Percentiles rank a stretch among this genome's conserved stretches.
phyloP scores from a whole-genome alignment of 2,888 invertebrate species.

The Halictus ligatus region DNA sequence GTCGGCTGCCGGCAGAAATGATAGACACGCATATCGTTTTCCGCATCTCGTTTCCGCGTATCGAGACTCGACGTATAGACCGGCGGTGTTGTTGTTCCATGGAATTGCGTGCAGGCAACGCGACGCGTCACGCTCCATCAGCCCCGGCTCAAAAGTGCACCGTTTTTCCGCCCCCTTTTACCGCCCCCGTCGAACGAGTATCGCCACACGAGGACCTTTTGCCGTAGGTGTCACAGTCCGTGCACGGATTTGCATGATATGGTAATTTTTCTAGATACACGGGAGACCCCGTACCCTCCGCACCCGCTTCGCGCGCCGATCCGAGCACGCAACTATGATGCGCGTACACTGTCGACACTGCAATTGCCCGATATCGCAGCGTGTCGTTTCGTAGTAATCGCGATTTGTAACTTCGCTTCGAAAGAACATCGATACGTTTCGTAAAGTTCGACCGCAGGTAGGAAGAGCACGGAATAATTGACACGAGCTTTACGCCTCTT shows the following conservation, averaged over 20 bases:
- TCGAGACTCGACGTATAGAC: constrained; percentile 36
- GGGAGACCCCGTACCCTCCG: background rate
- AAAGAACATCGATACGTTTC: too few species aligned
- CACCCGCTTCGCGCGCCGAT: background rate
- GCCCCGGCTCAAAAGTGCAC: constrained; percentile 35
- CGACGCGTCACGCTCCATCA: constrained; percentile 43
- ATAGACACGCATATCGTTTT: constrained; percentile 34
- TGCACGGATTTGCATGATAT: constrained; percentile 73
- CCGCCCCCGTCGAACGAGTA: constrained; percentile 20
- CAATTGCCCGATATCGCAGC: constrained; percentile 51
- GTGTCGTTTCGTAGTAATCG: constrained; percentile 46
- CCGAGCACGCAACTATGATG: constrained; percentile 2
- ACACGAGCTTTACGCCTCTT: background rate
- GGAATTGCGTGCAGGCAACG: constrained; percentile 45
- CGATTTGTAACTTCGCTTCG: constrained; percentile 16
- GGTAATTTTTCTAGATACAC: constrained; percentile 74
- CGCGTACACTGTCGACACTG: constrained; percentile 7
- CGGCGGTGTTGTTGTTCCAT: constrained; percentile 31
- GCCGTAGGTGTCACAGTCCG: constrained; percentile 56
- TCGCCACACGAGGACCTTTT: constrained; percentile 35
- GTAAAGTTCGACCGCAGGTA: too few species aligned
- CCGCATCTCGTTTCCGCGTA: constrained; percentile 50
- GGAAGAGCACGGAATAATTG: background rate
- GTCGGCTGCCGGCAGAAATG: constrained; percentile 11
- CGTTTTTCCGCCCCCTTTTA: constrained; percentile 32